Base-by-base conservation (phyloP, 2,888 invertebrate genomes). In the Dorcus hopei region DNA sequence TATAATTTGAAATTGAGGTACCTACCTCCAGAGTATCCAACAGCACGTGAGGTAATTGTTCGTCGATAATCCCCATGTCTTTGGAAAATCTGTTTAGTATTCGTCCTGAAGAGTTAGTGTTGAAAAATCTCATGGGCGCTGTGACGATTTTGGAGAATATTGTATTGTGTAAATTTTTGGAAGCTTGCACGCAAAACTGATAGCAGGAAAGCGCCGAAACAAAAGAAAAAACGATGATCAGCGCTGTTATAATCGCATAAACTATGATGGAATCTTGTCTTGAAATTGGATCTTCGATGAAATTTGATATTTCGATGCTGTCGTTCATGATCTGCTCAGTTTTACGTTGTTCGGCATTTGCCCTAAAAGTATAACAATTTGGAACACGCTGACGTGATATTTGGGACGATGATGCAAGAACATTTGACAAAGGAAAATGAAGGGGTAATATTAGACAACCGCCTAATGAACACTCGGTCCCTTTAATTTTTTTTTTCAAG, bases 11-110 rank as follows among this genome's bases (percentile, higher is more conserved):
- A 51, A 41, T 47, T 6, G 23, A 89, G 40, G 38, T 9, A 65
- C 59, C 63, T 68, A 78, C 78, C 69, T 78, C 77, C 14, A 79
- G 74, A 6, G 80, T 80, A 73, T 84, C 83, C 55, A 84, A 78
- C 48, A 84, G 68, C 1, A 81, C 80, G 23, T 71, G 68, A 0
- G 84, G 83, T 43, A 85, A 67, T 4, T 79, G 59, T 68, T 84
- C 84, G 68, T 85, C 85, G 23, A 84, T 79, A 0, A 81, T 75
- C 1, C 83, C 88, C 73, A 88, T 83, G 72, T 90, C 90, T 72
- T 88, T 89, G 1, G 89, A 85, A 74, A 90, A 89, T 51, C 90
- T 78, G 75, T 89, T 89, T 42, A 90, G 76, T 61, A 90, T 84
- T 43, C 83, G 77, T 2, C 85, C 85, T 1, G 83, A 81, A 1